A percentile compares a stretch with the other conserved stretches of the same genome.
Conservation (phyloP, 2,113 vertebrate species). For the Panthera uncia region DNA sequence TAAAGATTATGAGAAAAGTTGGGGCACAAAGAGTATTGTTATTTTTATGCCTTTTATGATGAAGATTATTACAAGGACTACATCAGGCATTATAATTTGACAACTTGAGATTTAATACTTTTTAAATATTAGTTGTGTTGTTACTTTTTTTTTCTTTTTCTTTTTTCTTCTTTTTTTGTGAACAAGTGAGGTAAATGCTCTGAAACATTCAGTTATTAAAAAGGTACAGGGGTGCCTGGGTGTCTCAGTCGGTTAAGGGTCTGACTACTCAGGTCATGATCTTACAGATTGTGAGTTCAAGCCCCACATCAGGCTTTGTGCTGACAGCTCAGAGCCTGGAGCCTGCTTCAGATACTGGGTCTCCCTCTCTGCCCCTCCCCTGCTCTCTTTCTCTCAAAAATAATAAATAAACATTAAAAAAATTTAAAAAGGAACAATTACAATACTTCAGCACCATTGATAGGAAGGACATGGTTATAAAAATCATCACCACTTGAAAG, state of each 20-base stretch:
- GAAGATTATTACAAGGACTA: background rate
- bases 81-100: background rate
- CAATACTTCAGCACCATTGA: background rate
- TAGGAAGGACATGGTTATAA: background rate
- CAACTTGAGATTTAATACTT: background rate
- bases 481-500: background rate
- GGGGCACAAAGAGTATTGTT: background rate
- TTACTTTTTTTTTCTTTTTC: background rate
- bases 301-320: too few relatives aligned
- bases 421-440: background rate
- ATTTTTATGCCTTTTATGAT: background rate
- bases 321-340: too few relatives aligned
- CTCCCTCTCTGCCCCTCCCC: too few relatives aligned
- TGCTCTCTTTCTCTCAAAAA: too few relatives aligned
- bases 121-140: background rate
- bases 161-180: background rate
- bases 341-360: too few relatives aligned
- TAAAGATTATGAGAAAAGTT: background rate
- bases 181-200: rapidly evolving
- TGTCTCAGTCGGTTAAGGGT: too few relatives aligned
- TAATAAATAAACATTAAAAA: too few relatives aligned
- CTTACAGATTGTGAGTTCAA: too few relatives aligned
- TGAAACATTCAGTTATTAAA: background rate
- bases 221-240: background rate
- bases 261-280: too few relatives aligned